Base-by-base conservation (phyloP, 2,888 invertebrate species). In the Reticulitermes lucifugus region DNA sequence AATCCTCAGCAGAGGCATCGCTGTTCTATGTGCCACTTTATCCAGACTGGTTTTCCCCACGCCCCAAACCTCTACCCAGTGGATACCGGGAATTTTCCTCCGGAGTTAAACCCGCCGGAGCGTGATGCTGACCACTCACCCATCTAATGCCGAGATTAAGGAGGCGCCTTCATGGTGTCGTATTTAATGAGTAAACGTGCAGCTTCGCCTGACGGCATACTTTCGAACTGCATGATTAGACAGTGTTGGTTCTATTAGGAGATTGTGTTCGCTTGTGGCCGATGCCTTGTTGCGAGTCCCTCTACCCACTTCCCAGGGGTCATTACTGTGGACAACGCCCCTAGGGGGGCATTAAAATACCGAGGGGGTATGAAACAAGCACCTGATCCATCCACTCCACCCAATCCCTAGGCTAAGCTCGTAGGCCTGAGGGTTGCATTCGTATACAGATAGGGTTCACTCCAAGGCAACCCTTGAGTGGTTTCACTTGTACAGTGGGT, bases 321-420 rank as follows among this genome's bases (percentile, higher is more conserved):
- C 84, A 86, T 86, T 86, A 83, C 84, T 55, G 82, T 75, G 77
- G 86, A 77, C 84, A 77, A 83, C 84, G 84, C 84, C 86, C 84
- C 86, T 75, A 29, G 84, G 84, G 86, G 84, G 77, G 83, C 84
- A 86, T 86, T 86, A 86, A 84, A 86, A 84, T 84, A 83, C 84
- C 81, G 84, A 60, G 79, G 82, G 81, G 86, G 77, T 29, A 70
- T 81, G 81, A 81, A 81, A 81, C 81, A 81, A 65, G 81, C 81
- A 81, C 81, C 81, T 81, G 81, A 81, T 81, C 81, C 81, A 81
- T 65, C 41, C 81, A 65, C 65, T 70, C 55, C 77, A 46, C 77
- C 51, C 77, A 77, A n/a, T 77, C 77, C 77, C 77, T n/a, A 77
- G 77, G 77, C 77, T 77, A 46, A 77, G 46, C 77, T 46, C 51